Evolutionary conservation across 2,113 vertebrate species (phyloP).

Genomic region (Platysteira castanea): DNA sequence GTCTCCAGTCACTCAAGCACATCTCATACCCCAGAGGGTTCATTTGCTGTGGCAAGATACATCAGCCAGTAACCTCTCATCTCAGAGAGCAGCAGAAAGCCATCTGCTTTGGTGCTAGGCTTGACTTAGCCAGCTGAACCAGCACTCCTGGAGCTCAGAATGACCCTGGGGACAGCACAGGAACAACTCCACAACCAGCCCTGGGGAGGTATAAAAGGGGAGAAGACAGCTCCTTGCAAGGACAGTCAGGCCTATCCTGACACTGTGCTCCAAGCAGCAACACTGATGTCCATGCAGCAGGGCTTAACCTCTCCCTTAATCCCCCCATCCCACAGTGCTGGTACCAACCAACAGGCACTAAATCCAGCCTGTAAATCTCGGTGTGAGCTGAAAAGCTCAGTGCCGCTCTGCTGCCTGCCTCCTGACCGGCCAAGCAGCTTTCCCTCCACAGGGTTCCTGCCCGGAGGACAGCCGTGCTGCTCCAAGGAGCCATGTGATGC

Average conservation of each 20-base stretch:
- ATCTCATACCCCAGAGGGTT: background rate
- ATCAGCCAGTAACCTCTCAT: background rate
- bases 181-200: background rate
- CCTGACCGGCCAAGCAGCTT: background rate
- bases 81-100: background rate
- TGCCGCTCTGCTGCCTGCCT: background rate
- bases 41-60: background rate
- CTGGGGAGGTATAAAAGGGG: background rate
- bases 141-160: background rate
- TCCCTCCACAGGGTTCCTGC: background rate
- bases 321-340: fast-evolving
- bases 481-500: constrained; percentile 28
- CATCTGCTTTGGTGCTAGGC: background rate
- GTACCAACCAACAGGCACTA: background rate
- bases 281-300: background rate
- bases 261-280: background rate
- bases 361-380: background rate
- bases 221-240: background rate
- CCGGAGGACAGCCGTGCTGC: background rate
- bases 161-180: background rate
- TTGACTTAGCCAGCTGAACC: background rate
- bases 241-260: background rate
- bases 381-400: background rate
- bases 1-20: background rate
- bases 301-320: background rate